Percentiles rank a stretch among this genome's conserved stretches.
These are phyloP conservation scores for Drosophila ananassae DNA, from an alignment of 1,140 invertebrate species.

Conservation along the genomic window DNA sequence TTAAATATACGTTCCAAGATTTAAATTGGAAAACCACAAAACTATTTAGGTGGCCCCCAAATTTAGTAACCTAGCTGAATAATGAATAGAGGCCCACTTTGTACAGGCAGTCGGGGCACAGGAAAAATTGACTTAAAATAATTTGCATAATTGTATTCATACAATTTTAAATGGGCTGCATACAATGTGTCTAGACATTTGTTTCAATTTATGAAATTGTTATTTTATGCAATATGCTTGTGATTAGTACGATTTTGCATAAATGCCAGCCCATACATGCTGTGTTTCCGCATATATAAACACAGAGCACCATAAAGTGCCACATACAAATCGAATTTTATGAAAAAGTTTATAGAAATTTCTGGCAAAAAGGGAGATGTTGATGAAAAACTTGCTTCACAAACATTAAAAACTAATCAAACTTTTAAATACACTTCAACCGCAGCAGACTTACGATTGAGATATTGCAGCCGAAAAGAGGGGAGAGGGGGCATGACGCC, in stretches of 20 bases:
- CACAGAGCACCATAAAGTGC: slow-evolving; percentile 12
- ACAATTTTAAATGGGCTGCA: slow-evolving; percentile 42
- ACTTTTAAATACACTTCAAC: slow-evolving; percentile 82
- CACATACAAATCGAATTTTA: slow-evolving; percentile 35
- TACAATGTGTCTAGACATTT: slow-evolving; percentile 76
- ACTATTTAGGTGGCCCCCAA: background rate
- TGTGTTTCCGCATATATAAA: slow-evolving; percentile 5
- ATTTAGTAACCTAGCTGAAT: background rate
- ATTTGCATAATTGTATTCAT: slow-evolving; percentile 75
- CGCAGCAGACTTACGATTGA: slow-evolving; percentile 68
- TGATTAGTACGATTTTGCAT: slow-evolving; percentile 67
- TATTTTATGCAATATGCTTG: slow-evolving; percentile 75
- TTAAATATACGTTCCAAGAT: too few species aligned
- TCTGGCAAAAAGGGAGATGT: slow-evolving; percentile 14
- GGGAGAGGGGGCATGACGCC: slow-evolving; percentile 33
- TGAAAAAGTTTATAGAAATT: slow-evolving; percentile 55
- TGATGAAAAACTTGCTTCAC: slow-evolving; percentile 39
- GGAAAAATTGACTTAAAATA: slow-evolving; percentile 10
- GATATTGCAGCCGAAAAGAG: slow-evolving; percentile 40
- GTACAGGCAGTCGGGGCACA: background rate
- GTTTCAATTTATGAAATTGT: slow-evolving; percentile 69
- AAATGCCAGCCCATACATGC: slow-evolving; percentile 34
- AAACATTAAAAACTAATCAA: slow-evolving; percentile 83
- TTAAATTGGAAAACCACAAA: background rate
- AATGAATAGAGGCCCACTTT: background rate